phyloP scores from a whole-genome alignment of 2,113 vertebrate species.

The Hemicordylus capensis region DNA sequence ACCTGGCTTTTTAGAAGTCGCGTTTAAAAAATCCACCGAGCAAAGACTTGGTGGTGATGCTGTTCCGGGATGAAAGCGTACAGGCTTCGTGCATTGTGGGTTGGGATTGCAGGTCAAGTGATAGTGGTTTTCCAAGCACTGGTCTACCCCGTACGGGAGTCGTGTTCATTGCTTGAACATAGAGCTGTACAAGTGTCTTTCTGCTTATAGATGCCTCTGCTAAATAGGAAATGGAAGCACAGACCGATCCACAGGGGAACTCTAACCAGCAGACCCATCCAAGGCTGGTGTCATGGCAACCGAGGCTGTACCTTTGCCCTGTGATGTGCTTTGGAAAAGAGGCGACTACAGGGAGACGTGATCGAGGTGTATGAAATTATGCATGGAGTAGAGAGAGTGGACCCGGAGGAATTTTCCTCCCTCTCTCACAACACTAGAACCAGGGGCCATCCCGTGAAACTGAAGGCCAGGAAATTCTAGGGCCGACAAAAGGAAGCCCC shows the following conservation, averaged over 20 bases:
- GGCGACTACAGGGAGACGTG: no score
- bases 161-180: neutral
- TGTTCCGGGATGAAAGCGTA: conserved; percentile 7
- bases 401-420: no score
- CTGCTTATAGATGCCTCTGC: no score
- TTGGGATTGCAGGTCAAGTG: conserved; percentile 38
- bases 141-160: conserved; percentile 7
- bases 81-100: neutral
- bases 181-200: neutral
- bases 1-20: neutral
- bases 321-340: no score
- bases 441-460: no score
- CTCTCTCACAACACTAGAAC: no score
- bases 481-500: no score
- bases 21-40: no score
- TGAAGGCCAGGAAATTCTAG: no score
- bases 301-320: neutral
- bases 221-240: neutral
- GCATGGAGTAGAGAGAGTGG: no score
- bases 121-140: conserved; percentile 32
- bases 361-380: no score
- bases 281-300: neutral
- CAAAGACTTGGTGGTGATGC: conserved; percentile 1
- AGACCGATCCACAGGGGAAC: neutral
- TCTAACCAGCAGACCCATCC: neutral